Base-by-base conservation (phyloP, 2,888 invertebrate species). In the Drosophila yooni region DNA sequence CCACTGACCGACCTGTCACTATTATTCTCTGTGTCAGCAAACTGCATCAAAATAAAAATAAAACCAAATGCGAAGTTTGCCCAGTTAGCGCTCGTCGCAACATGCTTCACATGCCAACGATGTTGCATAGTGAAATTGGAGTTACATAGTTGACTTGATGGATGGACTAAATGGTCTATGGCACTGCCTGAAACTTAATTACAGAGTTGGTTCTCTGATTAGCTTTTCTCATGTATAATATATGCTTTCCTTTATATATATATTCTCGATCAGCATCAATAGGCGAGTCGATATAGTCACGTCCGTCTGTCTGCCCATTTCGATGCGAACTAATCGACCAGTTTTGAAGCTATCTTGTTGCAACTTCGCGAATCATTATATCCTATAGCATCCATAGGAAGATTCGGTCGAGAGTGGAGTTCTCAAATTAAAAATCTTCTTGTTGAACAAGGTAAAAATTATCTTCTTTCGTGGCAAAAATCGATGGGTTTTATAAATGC, bases 1-100 rank as follows among this genome's bases (percentile, higher is more conserved):
- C 87, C 91, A 90, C 87, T 88, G 87, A 90, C 91, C 87, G 91
- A 88, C 87, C 87, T 89, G 87, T 88, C 87, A 90, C 91, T 88
- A 81, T 81, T 66, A 67, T 21, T 38, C 11, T 76, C 74, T 83
- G 81, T 80, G 85, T 89, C 88, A 89, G 82, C 70, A 27, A 73
- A 51, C 36, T 56, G 46, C 46, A 46, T 46, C 25, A 40, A 74
- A 25, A 67, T 46, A 46, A 40, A 67, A 25, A 67, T 31, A 61
- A 53, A 56, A 38, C 56, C 36, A 27, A 56, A 56, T 56, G 38
- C 56, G 8, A 38, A 27, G n/a, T 38, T 51, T 62, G 50, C 51
- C 62, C 40, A 51, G 27, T 71, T 54, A 43, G 33, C 34, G 54
- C 34, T 27, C 38, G 33, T 25, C 54, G 52, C 25, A 27, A 74